Evolutionary conservation across 2,113 vertebrate species (phyloP).

Genomic region (Emberiza fucata): DNA sequence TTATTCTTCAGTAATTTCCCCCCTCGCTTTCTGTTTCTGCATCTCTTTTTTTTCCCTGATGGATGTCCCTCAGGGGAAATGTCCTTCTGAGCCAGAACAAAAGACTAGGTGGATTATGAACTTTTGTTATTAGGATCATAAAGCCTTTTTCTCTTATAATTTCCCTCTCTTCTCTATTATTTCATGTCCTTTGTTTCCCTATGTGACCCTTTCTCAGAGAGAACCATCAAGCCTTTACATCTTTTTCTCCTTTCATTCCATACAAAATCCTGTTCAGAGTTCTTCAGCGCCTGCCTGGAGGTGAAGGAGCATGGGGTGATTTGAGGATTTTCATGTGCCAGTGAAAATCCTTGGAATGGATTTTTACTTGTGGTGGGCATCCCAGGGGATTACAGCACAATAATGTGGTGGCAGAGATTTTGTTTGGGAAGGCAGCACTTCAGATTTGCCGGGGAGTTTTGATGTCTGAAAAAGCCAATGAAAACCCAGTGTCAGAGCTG

Average conservation of each 20-base stretch:
- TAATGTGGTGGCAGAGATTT: neutral
- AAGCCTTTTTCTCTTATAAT: neutral
- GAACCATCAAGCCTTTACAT: neutral
- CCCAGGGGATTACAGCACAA: neutral
- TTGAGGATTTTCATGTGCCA: conserved; percentile 18
- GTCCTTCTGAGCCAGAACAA: conserved; percentile 7
- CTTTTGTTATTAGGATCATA: conserved; percentile 21
- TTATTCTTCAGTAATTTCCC: neutral
- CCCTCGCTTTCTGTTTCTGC: neutral
- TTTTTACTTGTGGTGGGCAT: neutral
- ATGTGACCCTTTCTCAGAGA: neutral
- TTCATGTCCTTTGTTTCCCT: neutral
- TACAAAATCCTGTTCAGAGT: conserved; percentile 13
- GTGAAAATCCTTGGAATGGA: neutral
- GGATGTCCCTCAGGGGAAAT: neutral
- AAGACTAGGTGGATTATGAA: neutral
- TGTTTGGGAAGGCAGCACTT: neutral
- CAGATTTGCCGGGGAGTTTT: neutral
- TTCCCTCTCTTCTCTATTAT: neutral
- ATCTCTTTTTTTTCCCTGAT: neutral
- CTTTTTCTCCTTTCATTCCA: conserved; percentile 5
- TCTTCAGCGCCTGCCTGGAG: neutral
- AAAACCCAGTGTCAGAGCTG: neutral
- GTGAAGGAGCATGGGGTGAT: neutral
- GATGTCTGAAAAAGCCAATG: neutral